Percentiles rank a stretch among this genome's conserved stretches.
Evolutionary conservation across 2,113 vertebrate genomes (phyloP).

Genomic region (Hylia prasina): DNA sequence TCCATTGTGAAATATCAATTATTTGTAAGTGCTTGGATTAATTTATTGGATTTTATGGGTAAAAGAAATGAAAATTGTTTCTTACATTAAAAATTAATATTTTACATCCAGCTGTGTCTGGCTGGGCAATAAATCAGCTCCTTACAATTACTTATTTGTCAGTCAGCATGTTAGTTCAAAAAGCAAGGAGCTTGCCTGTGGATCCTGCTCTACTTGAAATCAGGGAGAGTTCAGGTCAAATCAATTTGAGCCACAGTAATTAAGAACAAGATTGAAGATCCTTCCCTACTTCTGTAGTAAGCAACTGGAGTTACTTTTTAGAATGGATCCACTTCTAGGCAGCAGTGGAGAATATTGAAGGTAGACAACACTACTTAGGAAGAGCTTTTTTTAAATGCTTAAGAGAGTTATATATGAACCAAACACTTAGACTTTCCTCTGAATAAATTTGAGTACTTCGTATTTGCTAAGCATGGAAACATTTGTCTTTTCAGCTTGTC

Average conservation of each 20-base stretch:
- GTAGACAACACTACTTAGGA: background rate
- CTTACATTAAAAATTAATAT: conserved; percentile 69
- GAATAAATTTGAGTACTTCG: background rate
- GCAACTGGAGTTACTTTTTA: conserved; percentile 32
- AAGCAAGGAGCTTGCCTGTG: conserved; percentile 54
- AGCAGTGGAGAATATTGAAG: background rate
- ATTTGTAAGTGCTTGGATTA: conserved; percentile 46
- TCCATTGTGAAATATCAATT: conserved; percentile 45
- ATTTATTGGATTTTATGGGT: conserved; percentile 57
- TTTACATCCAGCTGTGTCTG: conserved; percentile 59
- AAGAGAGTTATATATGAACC: background rate
- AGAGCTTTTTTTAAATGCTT: background rate
- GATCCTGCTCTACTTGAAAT: conserved; percentile 53
- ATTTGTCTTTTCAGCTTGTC: background rate
- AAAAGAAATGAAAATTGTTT: conserved; percentile 65
- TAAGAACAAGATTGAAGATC: conserved; percentile 68
- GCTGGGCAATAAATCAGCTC: conserved; percentile 56
- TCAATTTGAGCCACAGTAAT: conserved; percentile 66
- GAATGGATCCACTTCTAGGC: background rate
- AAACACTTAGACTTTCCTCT: background rate
- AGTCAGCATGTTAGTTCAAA: conserved; percentile 66
- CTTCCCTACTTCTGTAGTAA: conserved; percentile 11
- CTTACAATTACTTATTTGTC: conserved; percentile 70
- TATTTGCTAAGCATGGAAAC: background rate
- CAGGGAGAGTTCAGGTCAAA: conserved; percentile 63